Percentiles rank a stretch among this genome's conserved stretches.
Evolutionary conservation across 1,140 invertebrate species (phyloP).

Genomic region (Heliothis subflexa): DNA sequence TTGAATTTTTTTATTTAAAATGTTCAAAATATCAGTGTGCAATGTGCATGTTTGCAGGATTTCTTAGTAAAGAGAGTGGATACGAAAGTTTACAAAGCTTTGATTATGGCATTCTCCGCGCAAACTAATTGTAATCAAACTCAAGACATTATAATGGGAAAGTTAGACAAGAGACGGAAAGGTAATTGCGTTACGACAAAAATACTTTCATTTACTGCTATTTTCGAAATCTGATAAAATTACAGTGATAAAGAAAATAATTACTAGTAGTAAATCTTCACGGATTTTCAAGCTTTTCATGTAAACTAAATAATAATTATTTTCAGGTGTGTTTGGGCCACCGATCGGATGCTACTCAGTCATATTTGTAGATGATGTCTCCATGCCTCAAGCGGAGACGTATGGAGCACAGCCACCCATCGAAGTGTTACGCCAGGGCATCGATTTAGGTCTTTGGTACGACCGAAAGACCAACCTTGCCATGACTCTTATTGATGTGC

Average conservation of each 20-base stretch:
- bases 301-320: neutral
- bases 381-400: slow-evolving; percentile 95
- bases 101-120: slow-evolving; percentile 97
- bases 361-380: slow-evolving; percentile 97
- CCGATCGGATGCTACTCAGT: slow-evolving; percentile 95
- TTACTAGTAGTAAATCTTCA: no score
- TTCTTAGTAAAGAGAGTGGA: slow-evolving; percentile 94
- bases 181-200: slow-evolving; percentile 78
- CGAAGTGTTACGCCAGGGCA: slow-evolving; percentile 95
- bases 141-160: slow-evolving; percentile 98
- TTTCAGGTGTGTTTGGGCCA: slow-evolving; percentile 93
- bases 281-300: neutral
- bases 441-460: slow-evolving; percentile 97
- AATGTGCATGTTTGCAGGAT: slow-evolving; percentile 84
- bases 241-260: neutral
- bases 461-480: slow-evolving; percentile 95
- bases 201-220: neutral
- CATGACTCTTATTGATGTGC: slow-evolving; percentile 95
- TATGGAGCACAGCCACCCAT: slow-evolving; percentile 97
- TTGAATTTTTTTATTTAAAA: no score
- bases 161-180: slow-evolving; percentile 97
- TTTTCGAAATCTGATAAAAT: no score
- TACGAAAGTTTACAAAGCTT: slow-evolving; percentile 92
- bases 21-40: no score
- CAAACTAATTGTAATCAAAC: slow-evolving; percentile 97